Evolutionary conservation across 2,888 invertebrate genomes (phyloP), one percentile per base, ranked within the genome.

Genomic region (Limenitis camilla): DNA sequence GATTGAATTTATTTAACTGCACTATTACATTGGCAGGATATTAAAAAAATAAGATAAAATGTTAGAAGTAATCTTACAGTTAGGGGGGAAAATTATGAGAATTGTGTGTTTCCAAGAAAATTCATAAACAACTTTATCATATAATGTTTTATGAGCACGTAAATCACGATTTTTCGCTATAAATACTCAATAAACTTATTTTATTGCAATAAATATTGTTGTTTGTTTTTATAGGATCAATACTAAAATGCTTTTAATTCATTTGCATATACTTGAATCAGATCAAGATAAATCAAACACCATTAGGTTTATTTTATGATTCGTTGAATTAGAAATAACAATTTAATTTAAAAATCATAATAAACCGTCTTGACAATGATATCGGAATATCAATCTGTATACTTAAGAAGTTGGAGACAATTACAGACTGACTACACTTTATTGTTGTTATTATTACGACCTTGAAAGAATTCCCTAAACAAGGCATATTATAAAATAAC

Each of bases 391-490:
- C 45, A 45, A 36, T 45, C 45, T 45, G 30, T 45, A 11, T 28
- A 45, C 11, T 36, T 44, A 44, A 44, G 10, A 10, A 19, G 35
- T 5, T 44, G 44, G 35, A 36, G 8, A 33, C 44, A 35, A 44
- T 44, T 42, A 42, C 49, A 9, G n/a, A 29, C 33, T n/a, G n/a
- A 49, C 36, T 11, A 30, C 31, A n/a, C n/a, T n/a, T n/a, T n/a
- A n/a, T 52, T 36, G 32, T 42, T 28, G 11, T 41, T 47, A 52
- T 52, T 53, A 27, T 40, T 56, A 40, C 39, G 36, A 50, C 56
- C 56, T 56, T 56, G 50, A 44, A 35, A 53, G 19, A 47, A 47
- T 50, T 40, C 47, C 50, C 43, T 41, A 56, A 56, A 48, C 53
- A 50, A 53, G 42, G 29, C 31, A 32, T 49, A 52, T 42, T 52